Base-by-base conservation (phyloP, 2,113 vertebrate genomes). In the Columba livia region DNA sequence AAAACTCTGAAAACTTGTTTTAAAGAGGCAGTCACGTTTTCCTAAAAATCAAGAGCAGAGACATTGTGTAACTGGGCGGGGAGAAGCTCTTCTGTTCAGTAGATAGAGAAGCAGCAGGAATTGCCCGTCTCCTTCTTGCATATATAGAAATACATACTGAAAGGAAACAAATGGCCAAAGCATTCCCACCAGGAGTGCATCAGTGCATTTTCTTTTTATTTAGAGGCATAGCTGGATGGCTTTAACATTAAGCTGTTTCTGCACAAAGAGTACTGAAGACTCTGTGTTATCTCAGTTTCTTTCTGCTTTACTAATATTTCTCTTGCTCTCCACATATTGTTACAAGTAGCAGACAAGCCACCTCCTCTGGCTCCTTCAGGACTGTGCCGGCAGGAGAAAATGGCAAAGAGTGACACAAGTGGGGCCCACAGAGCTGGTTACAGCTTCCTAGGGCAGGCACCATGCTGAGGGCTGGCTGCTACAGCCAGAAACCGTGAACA, bases 361-460 rank as follows among this genome's bases (percentile, higher is more conserved):
- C 24, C 16, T 36, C 6, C 8, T 75, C n/a, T 79, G 10, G 23
- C 19, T 78, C 6, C 31, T 78, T 85, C 53, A 71, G 61, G 24
- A 44, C 28, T 42, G 2, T 24, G 29, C 21, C 66, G 87, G 9
- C 14, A 15, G 70, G 20, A 10, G 36, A 67, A 62, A 71, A 57
- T 34, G 2, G 9, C 8, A 5, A 8, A 62, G 11, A 28, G 19
- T 54, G 17, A 36, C 0, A 0, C 12, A 53, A 65, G 6, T 1
- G 8, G 79, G 42, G 47, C 29, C 9, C 9, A 8, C 32, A 38
- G 32, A 67, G 28, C 23, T 15, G 11, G 6, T 26, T 32, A 31
- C 78, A 80, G 34, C 17, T 61, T 62, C 8, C 4, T 67, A 12
- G 24, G 26, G 57, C 31, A 44, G 26, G 14, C 12, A 61, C 3